Evolutionary conservation across 2,888 invertebrate species (phyloP).

Genomic region (Calameuta pallipes): DNA sequence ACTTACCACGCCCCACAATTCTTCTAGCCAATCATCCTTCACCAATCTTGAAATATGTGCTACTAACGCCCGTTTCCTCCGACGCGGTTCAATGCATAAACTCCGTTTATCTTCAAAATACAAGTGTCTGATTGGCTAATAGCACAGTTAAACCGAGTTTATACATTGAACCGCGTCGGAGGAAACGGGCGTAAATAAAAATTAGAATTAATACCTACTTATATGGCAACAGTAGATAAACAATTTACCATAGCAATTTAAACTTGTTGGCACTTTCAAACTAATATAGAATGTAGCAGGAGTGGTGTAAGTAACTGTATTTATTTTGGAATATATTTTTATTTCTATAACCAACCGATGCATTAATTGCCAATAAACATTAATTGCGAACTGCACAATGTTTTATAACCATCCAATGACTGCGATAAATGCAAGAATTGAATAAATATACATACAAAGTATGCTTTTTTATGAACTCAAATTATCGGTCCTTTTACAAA

Average conservation of each 20-base stretch:
- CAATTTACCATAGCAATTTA: background rate
- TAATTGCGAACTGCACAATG: background rate
- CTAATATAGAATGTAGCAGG: background rate
- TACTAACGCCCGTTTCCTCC: too few species aligned
- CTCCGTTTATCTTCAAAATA: too few species aligned
- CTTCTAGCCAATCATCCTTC: background rate
- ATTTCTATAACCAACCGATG: background rate
- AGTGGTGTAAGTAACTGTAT: background rate
- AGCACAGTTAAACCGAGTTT: too few species aligned
- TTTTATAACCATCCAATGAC: background rate
- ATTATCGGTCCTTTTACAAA: background rate
- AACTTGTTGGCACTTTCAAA: background rate
- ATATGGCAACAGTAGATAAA: background rate
- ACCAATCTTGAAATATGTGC: background rate
- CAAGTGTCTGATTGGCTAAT: too few species aligned
- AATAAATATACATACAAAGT: background rate
- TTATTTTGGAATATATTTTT: background rate
- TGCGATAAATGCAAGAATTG: background rate
- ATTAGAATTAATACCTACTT: background rate
- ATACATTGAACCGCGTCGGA: too few species aligned
- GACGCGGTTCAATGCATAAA: too few species aligned
- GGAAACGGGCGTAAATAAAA: too few species aligned
- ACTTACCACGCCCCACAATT: background rate
- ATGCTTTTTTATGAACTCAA: background rate
- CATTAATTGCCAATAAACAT: background rate